Percentiles rank a stretch among this genome's conserved stretches.
phyloP scores from a whole-genome alignment of 2,113 vertebrate genomes.

The Cyanoramphus novaezelandiae region DNA sequence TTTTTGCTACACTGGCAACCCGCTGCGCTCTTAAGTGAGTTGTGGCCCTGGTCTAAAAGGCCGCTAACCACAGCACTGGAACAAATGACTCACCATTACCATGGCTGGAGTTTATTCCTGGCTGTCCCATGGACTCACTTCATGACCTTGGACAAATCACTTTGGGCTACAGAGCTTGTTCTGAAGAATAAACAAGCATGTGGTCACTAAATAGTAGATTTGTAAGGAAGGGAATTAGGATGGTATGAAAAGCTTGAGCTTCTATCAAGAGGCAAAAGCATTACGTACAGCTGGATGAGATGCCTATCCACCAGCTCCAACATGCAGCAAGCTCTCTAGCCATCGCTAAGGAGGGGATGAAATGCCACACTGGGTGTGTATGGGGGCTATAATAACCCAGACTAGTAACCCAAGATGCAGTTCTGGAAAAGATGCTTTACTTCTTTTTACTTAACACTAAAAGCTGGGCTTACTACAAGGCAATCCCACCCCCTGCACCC shows the following conservation, averaged over 20 bases:
- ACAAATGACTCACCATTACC: background rate
- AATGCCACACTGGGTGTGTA: rapidly evolving
- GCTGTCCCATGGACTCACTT: background rate
- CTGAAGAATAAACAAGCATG: background rate
- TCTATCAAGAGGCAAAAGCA: background rate
- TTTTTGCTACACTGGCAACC: background rate
- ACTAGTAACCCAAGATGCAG: background rate
- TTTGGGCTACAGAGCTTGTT: background rate
- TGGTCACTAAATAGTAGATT: background rate
- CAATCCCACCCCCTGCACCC: background rate
- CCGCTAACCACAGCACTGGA: background rate
- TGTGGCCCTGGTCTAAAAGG: background rate
- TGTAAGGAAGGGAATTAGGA: background rate
- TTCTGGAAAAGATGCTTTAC: background rate
- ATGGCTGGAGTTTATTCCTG: background rate
- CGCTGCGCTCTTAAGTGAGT: background rate
- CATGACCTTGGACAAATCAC: conserved; percentile 9
- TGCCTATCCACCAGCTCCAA: background rate
- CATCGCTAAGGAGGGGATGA: background rate
- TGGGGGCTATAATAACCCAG: no score
- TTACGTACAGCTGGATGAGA: rapidly evolving
- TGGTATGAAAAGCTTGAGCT: background rate
- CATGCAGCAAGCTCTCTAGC: background rate
- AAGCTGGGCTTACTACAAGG: background rate
- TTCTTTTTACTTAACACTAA: background rate